Evolutionary conservation across 1,140 invertebrate species (phyloP).

Genomic region (Drosophila nannoptera): DNA sequence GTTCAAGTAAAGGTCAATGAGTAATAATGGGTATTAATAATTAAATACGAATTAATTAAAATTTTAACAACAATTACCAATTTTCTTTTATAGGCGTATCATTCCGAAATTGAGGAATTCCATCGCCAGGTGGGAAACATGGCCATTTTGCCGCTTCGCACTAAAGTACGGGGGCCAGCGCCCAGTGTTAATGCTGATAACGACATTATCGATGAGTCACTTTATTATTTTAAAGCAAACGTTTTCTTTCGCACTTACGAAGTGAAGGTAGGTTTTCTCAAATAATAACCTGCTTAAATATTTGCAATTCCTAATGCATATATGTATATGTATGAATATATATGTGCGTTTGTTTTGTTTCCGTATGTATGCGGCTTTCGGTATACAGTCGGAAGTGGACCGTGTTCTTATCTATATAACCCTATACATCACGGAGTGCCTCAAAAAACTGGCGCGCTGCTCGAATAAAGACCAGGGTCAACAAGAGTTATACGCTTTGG

Average conservation of each 20-base stretch:
- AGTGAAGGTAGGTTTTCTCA: constrained; percentile 88
- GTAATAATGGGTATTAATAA: background rate
- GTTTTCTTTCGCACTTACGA: constrained; percentile 99
- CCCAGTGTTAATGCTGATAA: constrained; percentile 84
- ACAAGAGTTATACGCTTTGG: constrained; percentile 97
- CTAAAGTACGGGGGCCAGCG: constrained; percentile 92
- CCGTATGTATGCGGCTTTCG: too few species aligned
- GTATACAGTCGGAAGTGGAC: constrained; percentile 91
- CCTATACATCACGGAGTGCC: constrained; percentile 97
- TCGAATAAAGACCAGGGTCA: constrained; percentile 91
- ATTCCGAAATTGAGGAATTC: constrained; percentile 90
- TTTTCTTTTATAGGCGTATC: constrained; percentile 88
- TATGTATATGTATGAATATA: background rate
- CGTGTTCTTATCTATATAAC: constrained; percentile 98
- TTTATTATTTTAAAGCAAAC: constrained; percentile 99
- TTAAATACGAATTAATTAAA: background rate
- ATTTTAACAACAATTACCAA: constrained; percentile 31
- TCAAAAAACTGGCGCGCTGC: constrained; percentile 96
- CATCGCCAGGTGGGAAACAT: constrained; percentile 92
- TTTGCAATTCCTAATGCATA: background rate
- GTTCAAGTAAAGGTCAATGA: constrained; percentile 2
- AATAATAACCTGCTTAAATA: background rate
- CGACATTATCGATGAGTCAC: constrained; percentile 98
- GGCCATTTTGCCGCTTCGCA: constrained; percentile 93
- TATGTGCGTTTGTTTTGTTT: too few species aligned